These are phyloP conservation scores for Heterohyrax brucei DNA, from an alignment of 2,797 vertebrate species.

Conservation along the genomic window DNA sequence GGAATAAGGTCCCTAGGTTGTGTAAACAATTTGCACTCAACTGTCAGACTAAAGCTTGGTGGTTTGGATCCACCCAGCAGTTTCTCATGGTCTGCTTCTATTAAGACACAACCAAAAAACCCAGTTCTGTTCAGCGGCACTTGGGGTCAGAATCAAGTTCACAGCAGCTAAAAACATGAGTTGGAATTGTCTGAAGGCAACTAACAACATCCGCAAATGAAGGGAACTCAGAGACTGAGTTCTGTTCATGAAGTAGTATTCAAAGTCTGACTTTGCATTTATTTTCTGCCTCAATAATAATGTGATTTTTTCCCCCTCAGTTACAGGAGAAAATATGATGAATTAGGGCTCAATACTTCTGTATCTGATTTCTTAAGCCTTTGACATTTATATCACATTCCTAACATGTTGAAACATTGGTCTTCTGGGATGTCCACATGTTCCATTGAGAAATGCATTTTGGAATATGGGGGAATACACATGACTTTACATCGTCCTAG, in stretches of 20 bases:
- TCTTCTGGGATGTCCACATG: conserved; percentile 30
- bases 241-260: not conserved
- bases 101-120: not conserved
- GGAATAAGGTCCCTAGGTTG: not conserved
- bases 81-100: not conserved
- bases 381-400: not conserved
- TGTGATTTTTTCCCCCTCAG: not conserved
- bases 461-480: not conserved
- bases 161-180: not conserved
- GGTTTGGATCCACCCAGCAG: not conserved
- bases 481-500: not conserved
- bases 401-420: not conserved
- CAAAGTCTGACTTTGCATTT: conserved; percentile 12
- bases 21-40: not conserved
- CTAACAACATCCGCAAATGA: too few relatives aligned
- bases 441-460: conserved; percentile 14
- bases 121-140: not conserved
- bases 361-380: conserved; percentile 37
- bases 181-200: not conserved
- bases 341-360: not conserved
- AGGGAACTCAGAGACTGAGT: not conserved
- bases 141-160: not conserved
- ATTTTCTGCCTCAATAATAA: conserved; percentile 14
- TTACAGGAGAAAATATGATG: conserved; percentile 42
- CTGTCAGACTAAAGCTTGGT: not conserved